Evolutionary conservation across 2,888 invertebrate genomes (phyloP).

Genomic region (Ectobius pallidus): DNA sequence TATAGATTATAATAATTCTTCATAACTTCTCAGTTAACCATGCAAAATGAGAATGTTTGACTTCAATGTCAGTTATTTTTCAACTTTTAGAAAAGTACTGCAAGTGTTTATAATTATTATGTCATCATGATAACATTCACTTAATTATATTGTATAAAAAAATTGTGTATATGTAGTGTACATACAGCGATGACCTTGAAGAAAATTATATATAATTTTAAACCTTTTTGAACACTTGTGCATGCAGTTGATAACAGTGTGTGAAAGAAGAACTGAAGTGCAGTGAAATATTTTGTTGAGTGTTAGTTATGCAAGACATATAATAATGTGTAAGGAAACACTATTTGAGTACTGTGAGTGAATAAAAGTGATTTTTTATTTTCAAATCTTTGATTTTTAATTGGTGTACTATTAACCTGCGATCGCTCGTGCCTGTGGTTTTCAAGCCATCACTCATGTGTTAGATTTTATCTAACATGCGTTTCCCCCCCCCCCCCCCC

Average conservation of each 20-base stretch:
- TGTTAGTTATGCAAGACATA: background rate
- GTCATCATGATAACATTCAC: background rate
- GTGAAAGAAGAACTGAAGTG: conserved; percentile 4
- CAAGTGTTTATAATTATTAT: background rate
- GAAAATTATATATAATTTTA: background rate
- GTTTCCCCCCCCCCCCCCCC: no score
- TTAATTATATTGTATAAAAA: background rate
- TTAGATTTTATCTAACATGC: no score
- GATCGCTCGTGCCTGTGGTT: no score
- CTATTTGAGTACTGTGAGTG: background rate
- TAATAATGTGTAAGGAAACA: background rate
- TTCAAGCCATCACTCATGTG: no score
- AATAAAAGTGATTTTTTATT: conserved; percentile 1
- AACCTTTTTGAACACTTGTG: background rate
- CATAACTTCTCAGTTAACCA: background rate
- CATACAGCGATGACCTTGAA: background rate
- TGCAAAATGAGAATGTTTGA: background rate
- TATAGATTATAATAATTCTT: background rate
- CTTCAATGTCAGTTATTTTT: background rate
- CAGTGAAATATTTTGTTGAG: background rate
- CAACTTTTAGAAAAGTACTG: background rate
- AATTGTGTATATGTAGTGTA: conserved; percentile 1
- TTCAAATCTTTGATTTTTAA: no score
- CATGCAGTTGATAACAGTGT: background rate
- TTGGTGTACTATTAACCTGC: no score